phyloP scores from a whole-genome alignment of 2,113 vertebrate species.

The Neotoma lepida region DNA sequence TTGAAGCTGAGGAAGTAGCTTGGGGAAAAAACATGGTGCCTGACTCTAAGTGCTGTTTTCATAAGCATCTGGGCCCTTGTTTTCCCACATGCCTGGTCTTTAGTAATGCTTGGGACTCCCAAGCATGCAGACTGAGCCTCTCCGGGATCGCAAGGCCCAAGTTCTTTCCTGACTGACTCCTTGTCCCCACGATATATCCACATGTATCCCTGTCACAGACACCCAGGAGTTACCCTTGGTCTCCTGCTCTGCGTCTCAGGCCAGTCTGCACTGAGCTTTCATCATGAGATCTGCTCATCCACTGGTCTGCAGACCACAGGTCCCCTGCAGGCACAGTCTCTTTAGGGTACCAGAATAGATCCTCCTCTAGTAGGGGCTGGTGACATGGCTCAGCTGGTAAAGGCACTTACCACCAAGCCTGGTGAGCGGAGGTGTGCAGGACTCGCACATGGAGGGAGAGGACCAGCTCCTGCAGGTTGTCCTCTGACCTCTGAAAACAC shows the following conservation, averaged over 20 bases:
- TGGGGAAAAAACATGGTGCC: not conserved
- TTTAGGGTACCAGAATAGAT: not conserved
- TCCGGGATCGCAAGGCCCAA: not conserved
- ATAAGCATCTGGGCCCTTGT: not conserved
- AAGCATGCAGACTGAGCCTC: not conserved
- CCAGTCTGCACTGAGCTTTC: not conserved
- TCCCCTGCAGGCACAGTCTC: not conserved
- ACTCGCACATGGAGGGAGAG: not conserved
- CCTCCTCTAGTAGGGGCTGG: not conserved
- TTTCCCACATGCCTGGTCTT: not conserved
- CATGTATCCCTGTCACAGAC: not conserved
- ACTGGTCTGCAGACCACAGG: not conserved
- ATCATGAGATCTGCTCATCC: not conserved
- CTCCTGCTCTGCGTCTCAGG: not conserved
- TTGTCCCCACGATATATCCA: not conserved
- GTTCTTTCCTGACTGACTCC: not conserved
- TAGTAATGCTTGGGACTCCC: not conserved
- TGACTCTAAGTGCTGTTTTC: not conserved
- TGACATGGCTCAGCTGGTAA: not conserved
- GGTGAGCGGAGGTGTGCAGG: not conserved
- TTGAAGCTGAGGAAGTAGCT: not conserved
- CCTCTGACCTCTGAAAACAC: not conserved
- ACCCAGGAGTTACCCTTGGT: not conserved
- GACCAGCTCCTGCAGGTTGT: not conserved
- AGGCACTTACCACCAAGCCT: not conserved